Base-by-base conservation (phyloP, 2,797 vertebrate genomes). In the Sebastes kiyomatsui region DNA sequence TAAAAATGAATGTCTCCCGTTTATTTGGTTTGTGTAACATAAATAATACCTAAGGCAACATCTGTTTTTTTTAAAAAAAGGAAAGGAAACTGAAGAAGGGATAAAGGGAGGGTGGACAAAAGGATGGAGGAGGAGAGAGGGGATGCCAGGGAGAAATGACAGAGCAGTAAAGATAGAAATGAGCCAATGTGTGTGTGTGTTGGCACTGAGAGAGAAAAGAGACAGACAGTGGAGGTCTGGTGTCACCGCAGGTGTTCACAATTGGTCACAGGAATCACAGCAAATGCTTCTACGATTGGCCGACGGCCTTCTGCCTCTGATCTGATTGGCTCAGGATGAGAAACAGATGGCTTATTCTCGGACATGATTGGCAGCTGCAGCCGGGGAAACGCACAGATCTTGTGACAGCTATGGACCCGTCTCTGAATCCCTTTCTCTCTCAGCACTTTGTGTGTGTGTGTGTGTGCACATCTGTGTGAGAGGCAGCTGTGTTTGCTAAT, bases 1-100 rank as follows among this genome's bases (percentile, higher is more conserved):
- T 55, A 84, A 66, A 90, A 91, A 91, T 87, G 73, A 93, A 93
- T 88, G 84, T 93, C 93, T 93, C 75, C 89, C 82, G 75, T 94
- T 93, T 92, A 93, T 96, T 96, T 96, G 95, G 95, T 96, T 95
- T 95, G 89, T 90, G 88, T 94, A 92, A 95, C 94, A 94, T 94
- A 95, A 94, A 95, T 94, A 93, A 94, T 91, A 94, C 89, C 94
- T 95, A 96, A 96, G 95, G 95, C 95, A 96, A 95, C 95, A 88
- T 95, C 90, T 91, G 95, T 93, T 94, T 92, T 72, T 42, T 27
- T 61, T 28, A 0, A 59, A 42, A 32, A 74, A 83, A 76, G 10
- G 7, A 77, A 87, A 76, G 20, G 8, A 79, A 87, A 79, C 10
- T 55, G 65, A 56, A 77, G 18, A 60, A 75, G 32, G 54, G 58